Base-by-base conservation (phyloP, 2,113 vertebrate genomes). In the Chloroceryle aenea region DNA sequence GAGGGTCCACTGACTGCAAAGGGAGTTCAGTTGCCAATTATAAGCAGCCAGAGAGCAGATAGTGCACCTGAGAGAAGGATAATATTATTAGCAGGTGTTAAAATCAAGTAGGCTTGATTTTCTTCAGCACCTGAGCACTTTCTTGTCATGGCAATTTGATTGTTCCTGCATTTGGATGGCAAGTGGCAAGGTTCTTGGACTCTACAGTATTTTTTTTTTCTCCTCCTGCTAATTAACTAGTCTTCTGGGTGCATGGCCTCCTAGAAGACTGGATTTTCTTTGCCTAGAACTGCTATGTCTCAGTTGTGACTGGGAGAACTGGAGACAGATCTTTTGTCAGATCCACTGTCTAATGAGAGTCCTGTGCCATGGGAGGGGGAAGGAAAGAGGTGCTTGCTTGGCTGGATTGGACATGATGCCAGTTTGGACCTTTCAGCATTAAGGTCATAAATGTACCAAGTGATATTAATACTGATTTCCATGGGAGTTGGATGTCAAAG, bases 11-110 rank as follows among this genome's bases (percentile, higher is more conserved):
- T 72, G 88, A 55, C 89, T 89, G 93, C 58, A 64, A 30, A 85
- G 76, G 48, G 62, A 73, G 52, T 52, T 85, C 73, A 87, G 72
- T 71, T 63, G 68, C 83, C 84, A 93, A 95, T 94, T 91, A 90
- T 48, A 77, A 94, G 78, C 68, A 87, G 71, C 59, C 25, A 85
- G 75, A 90, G 53, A 83, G 67, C 34, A 58, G 75, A 72, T 23
- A 76, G 76, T 68, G 30, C 32, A 94, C 74, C 63, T 88, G 74
- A 95, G 59, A 79, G 48, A 76, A 95, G 77, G 76, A 53, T 64
- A 85, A 55, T 79, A 53, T 43, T 62, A 73, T 85, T 89, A 56
- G 34, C 59, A 74, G 52, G 56, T 89, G 85, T 79, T 94, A 87
- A 95, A 95, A 92, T 74, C n/a, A n/a, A n/a, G n/a, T n/a, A n/a